A percentile compares a stretch with the other conserved stretches of the same genome.
phyloP scores from a whole-genome alignment of 2,113 vertebrate genomes.

The Myrmophylax atrothorax region DNA sequence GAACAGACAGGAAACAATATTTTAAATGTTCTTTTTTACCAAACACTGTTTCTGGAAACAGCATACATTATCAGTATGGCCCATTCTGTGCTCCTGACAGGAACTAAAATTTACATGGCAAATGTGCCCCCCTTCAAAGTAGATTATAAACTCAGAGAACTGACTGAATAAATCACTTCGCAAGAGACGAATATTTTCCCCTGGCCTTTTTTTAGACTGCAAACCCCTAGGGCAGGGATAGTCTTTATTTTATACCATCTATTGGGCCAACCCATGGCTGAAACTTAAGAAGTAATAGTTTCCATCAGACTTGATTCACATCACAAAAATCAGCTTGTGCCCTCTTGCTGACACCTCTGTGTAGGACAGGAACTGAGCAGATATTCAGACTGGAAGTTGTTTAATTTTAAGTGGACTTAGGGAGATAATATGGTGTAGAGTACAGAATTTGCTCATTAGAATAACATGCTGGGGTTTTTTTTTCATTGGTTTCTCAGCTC shows the following conservation, averaged over 20 bases:
- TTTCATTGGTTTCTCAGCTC: neutral
- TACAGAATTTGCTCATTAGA: neutral
- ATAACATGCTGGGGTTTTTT: neutral
- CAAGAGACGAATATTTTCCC: neutral
- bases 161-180: constrained; percentile 9
- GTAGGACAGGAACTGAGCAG: neutral
- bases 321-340: neutral
- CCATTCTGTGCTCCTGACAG: neutral
- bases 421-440: neutral
- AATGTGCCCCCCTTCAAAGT: neutral
- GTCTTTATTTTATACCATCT: neutral
- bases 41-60: neutral
- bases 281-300: neutral
- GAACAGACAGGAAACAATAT: neutral
- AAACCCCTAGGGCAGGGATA: constrained; percentile 13
- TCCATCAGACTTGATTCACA: neutral
- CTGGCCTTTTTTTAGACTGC: constrained; percentile 40
- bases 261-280: neutral
- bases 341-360: neutral
- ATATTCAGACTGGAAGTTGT: neutral
- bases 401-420: neutral
- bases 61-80: neutral
- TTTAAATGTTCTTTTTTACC: neutral
- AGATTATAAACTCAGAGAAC: neutral
- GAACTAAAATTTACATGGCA: neutral